These are phyloP conservation scores for Indri indri DNA, from an alignment of 2,113 vertebrate genomes.

Conservation along the genomic window DNA sequence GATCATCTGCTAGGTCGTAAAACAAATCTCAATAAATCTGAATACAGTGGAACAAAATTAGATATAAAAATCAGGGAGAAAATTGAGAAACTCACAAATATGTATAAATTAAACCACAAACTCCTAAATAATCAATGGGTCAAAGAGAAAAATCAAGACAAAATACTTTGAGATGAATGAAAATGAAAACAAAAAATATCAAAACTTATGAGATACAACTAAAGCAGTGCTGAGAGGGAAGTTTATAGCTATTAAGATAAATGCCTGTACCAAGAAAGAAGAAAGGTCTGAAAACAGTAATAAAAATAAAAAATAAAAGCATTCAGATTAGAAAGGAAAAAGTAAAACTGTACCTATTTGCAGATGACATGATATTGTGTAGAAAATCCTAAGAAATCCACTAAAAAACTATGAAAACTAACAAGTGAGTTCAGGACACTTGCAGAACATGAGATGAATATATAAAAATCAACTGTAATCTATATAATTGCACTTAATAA, in stretches of 20 bases:
- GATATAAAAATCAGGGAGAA: not conserved
- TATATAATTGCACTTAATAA: too few relatives aligned
- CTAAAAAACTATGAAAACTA: too few relatives aligned
- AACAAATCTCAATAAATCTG: not conserved
- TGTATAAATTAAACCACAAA: not conserved
- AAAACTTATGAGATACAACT: not conserved
- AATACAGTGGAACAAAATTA: not conserved
- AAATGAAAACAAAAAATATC: not conserved
- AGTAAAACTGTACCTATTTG: too few relatives aligned
- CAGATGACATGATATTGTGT: too few relatives aligned
- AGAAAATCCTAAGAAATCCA: too few relatives aligned
- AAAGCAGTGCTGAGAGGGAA: conserved; percentile 1
- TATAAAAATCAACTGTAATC: too few relatives aligned
- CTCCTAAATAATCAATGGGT: not conserved
- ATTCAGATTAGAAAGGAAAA: too few relatives aligned
- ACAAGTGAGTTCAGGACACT: too few relatives aligned
- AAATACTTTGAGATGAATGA: not conserved
- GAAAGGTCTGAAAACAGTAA: not conserved
- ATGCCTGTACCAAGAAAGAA: not conserved
- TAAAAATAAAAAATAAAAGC: too few relatives aligned
- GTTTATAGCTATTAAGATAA: not conserved
- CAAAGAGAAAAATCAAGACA: conserved; percentile 8
- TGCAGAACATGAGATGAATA: too few relatives aligned
- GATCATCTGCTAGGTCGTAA: not conserved
- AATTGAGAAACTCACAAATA: not conserved